A percentile compares a stretch with the other conserved stretches of the same genome.
phyloP scores from a whole-genome alignment of 2,888 invertebrate genomes.

The Tortricodes alternella region DNA sequence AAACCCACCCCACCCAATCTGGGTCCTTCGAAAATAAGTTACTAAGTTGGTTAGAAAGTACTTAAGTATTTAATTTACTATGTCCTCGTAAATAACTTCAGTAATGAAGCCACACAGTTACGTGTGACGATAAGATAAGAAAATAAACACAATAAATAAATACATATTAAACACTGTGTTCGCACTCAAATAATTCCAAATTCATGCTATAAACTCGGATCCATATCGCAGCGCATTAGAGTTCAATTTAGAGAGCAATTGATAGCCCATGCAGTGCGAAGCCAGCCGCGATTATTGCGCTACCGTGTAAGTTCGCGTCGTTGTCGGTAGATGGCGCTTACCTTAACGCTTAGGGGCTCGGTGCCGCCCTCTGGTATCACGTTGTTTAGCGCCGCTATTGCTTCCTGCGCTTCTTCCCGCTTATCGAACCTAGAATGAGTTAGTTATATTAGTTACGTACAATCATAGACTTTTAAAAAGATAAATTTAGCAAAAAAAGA shows the following conservation, averaged over 20 bases:
- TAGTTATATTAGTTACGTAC: not conserved
- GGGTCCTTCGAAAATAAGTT: too few relatives aligned
- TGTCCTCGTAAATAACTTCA: too few relatives aligned
- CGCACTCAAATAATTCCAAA: conserved; percentile 5
- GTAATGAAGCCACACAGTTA: too few relatives aligned
- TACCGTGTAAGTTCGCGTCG: not conserved
- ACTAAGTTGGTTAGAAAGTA: too few relatives aligned
- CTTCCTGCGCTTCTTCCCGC: conserved; percentile 94
- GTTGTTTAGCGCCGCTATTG: conserved; percentile 92
- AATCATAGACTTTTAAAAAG: not conserved
- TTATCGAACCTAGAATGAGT: conserved; percentile 89
- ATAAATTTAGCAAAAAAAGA: too few relatives aligned
- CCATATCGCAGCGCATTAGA: not conserved
- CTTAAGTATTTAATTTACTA: too few relatives aligned
- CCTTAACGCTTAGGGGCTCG: conserved; percentile 91
- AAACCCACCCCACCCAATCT: too few relatives aligned
- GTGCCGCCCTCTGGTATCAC: conserved; percentile 92
- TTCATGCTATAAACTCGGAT: not conserved
- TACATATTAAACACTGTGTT: conserved; percentile 4
- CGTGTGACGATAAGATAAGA: too few relatives aligned
- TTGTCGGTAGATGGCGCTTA: conserved; percentile 37
- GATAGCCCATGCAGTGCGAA: conserved; percentile 20
- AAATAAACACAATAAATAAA: too few relatives aligned
- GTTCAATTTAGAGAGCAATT: conserved; percentile 10
- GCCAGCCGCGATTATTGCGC: conserved; percentile 12